Conservation (phyloP, 1,140 invertebrate genomes). For the Drosophila gunungcola region DNA sequence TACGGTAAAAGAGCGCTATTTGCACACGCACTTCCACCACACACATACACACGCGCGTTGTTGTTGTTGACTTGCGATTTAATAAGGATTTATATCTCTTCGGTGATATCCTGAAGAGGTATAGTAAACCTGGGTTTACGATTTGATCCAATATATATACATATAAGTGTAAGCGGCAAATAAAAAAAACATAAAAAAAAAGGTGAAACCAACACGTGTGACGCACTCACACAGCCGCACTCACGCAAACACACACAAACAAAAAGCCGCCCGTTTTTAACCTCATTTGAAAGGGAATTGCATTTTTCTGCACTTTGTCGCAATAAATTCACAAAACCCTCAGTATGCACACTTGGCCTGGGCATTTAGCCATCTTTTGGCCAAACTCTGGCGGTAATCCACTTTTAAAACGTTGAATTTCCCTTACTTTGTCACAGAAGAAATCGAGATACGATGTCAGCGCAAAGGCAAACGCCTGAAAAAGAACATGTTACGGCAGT, state of each 20-base stretch:
- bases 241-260: slow-evolving; percentile 35
- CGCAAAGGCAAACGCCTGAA: slow-evolving; percentile 85
- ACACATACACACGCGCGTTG: slow-evolving; percentile 27
- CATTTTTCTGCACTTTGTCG: slow-evolving; percentile 11
- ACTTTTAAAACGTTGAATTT: slow-evolving; percentile 49
- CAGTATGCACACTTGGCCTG: slow-evolving; percentile 9
- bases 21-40: background rate
- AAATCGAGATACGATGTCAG: slow-evolving; percentile 81
- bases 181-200: slow-evolving; percentile 38
- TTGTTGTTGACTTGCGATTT: slow-evolving; percentile 69
- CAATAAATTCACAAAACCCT: slow-evolving; percentile 38
- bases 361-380: slow-evolving; percentile 26
- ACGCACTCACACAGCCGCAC: slow-evolving; percentile 26
- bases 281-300: slow-evolving; percentile 51
- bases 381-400: slow-evolving; percentile 26
- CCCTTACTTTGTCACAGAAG: slow-evolving; percentile 83
- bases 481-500: slow-evolving; percentile 84
- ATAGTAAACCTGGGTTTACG: slow-evolving; percentile 47
- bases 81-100: slow-evolving; percentile 53
- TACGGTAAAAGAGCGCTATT: slow-evolving; percentile 14
- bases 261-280: slow-evolving; percentile 65
- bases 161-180: slow-evolving; percentile 31
- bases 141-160: slow-evolving; percentile 53
- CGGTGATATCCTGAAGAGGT: slow-evolving; percentile 56
- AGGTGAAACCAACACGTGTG: slow-evolving; percentile 61